Base-by-base conservation (phyloP, 1,140 invertebrate genomes). In the Eueides isabella region DNA sequence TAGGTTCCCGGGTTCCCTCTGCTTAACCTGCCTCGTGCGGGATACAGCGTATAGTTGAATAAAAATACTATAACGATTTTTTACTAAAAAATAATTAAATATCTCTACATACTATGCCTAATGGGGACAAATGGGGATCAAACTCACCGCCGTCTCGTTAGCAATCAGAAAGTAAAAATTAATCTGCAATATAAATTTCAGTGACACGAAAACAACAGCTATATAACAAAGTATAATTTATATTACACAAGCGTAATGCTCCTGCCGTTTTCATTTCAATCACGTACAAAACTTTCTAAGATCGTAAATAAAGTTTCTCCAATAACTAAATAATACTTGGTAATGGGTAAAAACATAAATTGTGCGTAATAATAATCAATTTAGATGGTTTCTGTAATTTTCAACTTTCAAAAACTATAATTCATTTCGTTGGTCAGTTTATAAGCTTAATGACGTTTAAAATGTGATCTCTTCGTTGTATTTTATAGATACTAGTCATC, bases 231-330 rank as follows among this genome's bases (percentile, higher is more conserved):
- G 7, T 23, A n/a, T 63, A 63, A 63, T 63, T 7, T 29, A 63
- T 31, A 31, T 63, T n/a, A 63, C 28, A 30, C 61, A 63, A 63
- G 61, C 26, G 30, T 31, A 63, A 63, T 31, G 5, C 30, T 30
- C 23, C 48, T 55, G 48, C 48, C 48, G 29, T 67, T 72, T 66
- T 66, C 63, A 67, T 72, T 67, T 38, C 33, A n/a, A 66, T 72
- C 71, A 67, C 71, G 64, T 72, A 31, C 64, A 65, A 61, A 44
- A 72, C 71, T 72, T 72, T 72, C 71, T 67, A 72, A 38, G 35
- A 31, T 65, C 38, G 62, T 35, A 12, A 61, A 72, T 63, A 61
- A 61, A 67, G n/a, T 72, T 72, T 72, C 71, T 61, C 71, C 48
- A 68, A 68, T 68, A 23, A 31, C 19, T 61, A 68, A 33, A 35